Evolutionary conservation across 2,797 vertebrate genomes (phyloP).

Genomic region (Iguana delicatissima): DNA sequence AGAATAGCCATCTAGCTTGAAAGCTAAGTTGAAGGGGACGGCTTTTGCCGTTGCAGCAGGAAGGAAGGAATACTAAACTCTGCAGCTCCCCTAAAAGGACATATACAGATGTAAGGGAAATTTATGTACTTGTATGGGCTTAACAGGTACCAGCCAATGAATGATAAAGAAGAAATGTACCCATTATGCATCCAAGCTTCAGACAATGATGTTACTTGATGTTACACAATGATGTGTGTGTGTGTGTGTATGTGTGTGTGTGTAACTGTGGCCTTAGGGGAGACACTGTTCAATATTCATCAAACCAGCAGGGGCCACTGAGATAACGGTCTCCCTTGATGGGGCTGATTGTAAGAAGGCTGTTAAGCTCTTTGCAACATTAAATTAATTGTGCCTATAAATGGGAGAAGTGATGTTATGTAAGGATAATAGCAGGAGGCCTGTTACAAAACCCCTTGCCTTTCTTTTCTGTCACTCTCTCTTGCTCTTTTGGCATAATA

Average conservation of each 20-base stretch:
- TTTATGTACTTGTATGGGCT: too few species aligned
- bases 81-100: too few species aligned
- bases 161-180: not conserved
- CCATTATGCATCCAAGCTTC: not conserved
- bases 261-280: not conserved
- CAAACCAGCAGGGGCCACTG: conserved; percentile 20
- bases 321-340: conserved; percentile 37
- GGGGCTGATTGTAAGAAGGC: conserved; percentile 42
- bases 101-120: too few species aligned
- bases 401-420: conserved; percentile 42
- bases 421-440: conserved; percentile 43
- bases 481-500: not conserved
- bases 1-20: too few species aligned
- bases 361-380: conserved; percentile 45
- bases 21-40: too few species aligned
- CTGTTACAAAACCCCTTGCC: conserved; percentile 24
- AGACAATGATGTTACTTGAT: not conserved
- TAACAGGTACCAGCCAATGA: too few species aligned
- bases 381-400: conserved; percentile 48
- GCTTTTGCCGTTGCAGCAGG: too few species aligned
- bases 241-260: not conserved
- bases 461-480: not conserved
- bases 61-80: too few species aligned
- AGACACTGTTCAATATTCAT: conserved; percentile 44
- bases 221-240: not conserved